phyloP scores from a whole-genome alignment of 2,888 invertebrate genomes.

The Polia nebulosa region DNA sequence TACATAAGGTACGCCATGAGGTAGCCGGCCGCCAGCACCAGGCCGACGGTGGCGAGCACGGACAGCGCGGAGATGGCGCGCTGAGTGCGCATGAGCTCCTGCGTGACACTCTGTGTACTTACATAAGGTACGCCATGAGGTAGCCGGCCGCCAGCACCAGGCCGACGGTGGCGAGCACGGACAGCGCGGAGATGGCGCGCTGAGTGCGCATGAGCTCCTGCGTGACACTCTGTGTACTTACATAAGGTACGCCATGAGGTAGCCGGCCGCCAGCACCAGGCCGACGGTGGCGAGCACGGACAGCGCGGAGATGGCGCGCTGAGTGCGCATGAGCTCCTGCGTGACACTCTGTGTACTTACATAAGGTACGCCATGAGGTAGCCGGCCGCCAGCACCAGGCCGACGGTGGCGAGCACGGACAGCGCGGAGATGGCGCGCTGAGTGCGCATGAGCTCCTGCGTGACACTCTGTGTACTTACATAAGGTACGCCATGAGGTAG shows the following conservation, averaged over 20 bases:
- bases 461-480: no score
- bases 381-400: slow-evolving; percentile 93
- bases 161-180: slow-evolving; percentile 94
- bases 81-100: slow-evolving; percentile 86
- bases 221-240: no score
- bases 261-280: slow-evolving; percentile 94
- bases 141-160: slow-evolving; percentile 94
- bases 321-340: slow-evolving; percentile 86
- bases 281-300: slow-evolving; percentile 94
- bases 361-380: slow-evolving; percentile 95
- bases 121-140: slow-evolving; percentile 93
- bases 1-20: slow-evolving; percentile 93
- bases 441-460: slow-evolving; percentile 90
- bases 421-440: slow-evolving; percentile 71
- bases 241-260: slow-evolving; percentile 94
- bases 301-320: slow-evolving; percentile 45
- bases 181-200: slow-evolving; percentile 43
- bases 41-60: slow-evolving; percentile 94
- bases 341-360: slow-evolving; percentile 19
- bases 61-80: slow-evolving; percentile 73
- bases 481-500: slow-evolving; percentile 95
- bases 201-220: slow-evolving; percentile 91
- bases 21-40: slow-evolving; percentile 94
- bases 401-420: slow-evolving; percentile 94
- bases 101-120: background rate